These are phyloP conservation scores for Lagenorhynchus albirostris DNA, from an alignment of 2,113 vertebrate species.

Conservation along the genomic window DNA sequence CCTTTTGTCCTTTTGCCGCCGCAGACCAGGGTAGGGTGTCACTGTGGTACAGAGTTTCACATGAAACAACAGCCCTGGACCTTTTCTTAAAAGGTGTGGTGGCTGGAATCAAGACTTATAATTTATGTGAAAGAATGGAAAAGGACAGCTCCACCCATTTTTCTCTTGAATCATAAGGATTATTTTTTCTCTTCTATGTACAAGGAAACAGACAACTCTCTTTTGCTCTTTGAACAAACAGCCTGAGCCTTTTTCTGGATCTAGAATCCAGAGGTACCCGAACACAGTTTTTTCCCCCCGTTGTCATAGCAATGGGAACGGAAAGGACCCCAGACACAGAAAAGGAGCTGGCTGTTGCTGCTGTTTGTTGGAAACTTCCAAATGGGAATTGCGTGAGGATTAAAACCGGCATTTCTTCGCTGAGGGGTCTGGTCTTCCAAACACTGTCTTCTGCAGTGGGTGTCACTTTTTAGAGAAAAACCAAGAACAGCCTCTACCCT, in stretches of 20 bases:
- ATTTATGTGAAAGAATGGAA: conserved; percentile 53
- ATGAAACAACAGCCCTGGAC: conserved; percentile 41
- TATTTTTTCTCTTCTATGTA: conserved; percentile 29
- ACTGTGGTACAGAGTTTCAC: not conserved
- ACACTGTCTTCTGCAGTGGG: not conserved
- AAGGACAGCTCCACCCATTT: not conserved
- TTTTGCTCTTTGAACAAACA: conserved; percentile 27
- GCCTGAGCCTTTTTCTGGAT: conserved; percentile 26
- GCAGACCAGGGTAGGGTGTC: conserved; percentile 40
- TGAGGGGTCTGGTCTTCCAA: not conserved
- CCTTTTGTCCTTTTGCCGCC: conserved; percentile 66
- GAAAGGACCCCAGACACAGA: not conserved
- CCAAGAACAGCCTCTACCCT: not conserved
- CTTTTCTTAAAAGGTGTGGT: conserved; percentile 55
- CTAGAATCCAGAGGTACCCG: conserved; percentile 33
- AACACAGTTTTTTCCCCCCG: not conserved
- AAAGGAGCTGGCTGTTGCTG: not conserved
- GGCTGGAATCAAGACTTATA: conserved; percentile 16
- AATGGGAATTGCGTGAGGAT: not conserved
- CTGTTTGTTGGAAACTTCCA: not conserved
- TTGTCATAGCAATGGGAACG: not conserved
- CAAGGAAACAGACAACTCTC: conserved; percentile 56
- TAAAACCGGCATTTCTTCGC: not conserved
- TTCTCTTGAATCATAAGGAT: conserved; percentile 51
- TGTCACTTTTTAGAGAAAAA: not conserved